Evolutionary conservation across 2,113 vertebrate species (phyloP).

Genomic region (Geothlypis trichas): DNA sequence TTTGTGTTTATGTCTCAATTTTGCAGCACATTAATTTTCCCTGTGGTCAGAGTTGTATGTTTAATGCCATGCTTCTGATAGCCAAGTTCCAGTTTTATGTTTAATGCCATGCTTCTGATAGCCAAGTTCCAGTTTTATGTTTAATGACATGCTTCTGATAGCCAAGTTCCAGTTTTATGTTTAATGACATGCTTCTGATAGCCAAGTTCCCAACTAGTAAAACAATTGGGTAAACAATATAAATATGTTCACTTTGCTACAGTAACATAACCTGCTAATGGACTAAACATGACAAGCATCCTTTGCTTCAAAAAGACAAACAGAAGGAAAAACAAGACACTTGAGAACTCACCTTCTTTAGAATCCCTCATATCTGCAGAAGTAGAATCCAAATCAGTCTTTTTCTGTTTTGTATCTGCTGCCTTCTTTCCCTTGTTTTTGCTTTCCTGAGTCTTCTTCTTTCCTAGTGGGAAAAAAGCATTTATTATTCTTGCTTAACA

Average conservation of each 20-base stretch:
- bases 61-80: neutral
- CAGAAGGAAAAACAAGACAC: neutral
- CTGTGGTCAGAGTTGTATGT: neutral
- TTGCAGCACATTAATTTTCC: neutral
- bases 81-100: neutral
- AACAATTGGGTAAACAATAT: neutral
- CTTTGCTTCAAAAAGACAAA: neutral
- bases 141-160: neutral
- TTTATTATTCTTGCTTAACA: neutral
- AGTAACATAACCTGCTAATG: neutral
- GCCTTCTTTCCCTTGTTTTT: slow-evolving; percentile 74
- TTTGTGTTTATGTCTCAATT: neutral
- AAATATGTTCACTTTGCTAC: neutral
- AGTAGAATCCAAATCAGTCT: slow-evolving; percentile 66
- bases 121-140: neutral
- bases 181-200: neutral
- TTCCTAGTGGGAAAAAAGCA: slow-evolving; percentile 64
- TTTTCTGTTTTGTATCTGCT: slow-evolving; percentile 68
- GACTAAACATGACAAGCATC: neutral
- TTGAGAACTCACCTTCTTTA: slow-evolving; percentile 76
- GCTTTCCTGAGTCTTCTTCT: slow-evolving; percentile 78
- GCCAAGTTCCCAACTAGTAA: neutral
- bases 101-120: neutral
- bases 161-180: neutral
- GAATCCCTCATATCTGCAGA: slow-evolving; percentile 88